phyloP scores from a whole-genome alignment of 2,797 vertebrate genomes.

The Pangasius mekongensis region DNA sequence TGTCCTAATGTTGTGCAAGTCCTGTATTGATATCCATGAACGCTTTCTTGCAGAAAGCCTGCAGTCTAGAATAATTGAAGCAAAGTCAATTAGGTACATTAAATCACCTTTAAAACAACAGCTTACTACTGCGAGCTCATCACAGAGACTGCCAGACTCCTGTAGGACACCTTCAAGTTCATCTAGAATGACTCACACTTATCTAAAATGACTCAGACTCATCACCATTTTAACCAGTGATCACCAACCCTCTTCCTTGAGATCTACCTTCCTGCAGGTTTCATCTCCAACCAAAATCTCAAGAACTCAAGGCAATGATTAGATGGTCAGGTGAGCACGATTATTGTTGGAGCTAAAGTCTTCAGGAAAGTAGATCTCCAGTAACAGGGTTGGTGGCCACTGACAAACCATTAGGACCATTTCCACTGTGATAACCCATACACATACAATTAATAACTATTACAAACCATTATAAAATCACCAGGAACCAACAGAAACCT shows the following conservation, averaged over 20 bases:
- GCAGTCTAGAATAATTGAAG: background rate
- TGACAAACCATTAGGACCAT: background rate
- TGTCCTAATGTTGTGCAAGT: background rate
- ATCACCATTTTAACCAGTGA: background rate
- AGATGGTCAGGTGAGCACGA: no score
- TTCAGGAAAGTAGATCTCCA: no score
- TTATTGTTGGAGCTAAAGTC: no score
- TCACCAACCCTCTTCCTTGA: no score
- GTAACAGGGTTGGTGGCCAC: no score
- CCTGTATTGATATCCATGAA: background rate
- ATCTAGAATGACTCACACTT: background rate
- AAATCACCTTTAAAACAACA: background rate
- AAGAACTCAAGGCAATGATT: no score
- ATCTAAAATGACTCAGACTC: background rate
- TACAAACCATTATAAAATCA: background rate
- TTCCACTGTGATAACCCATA: background rate
- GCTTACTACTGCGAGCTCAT: background rate
- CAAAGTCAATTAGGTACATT: background rate
- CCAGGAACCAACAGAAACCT: background rate
- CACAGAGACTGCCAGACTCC: background rate
- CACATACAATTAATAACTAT: background rate
- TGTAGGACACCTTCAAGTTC: background rate
- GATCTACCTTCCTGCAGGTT: no score
- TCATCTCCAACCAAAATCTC: no score
- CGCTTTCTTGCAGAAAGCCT: background rate